phyloP scores from a whole-genome alignment of 2,113 vertebrate genomes.

The Stercorarius parasiticus region DNA sequence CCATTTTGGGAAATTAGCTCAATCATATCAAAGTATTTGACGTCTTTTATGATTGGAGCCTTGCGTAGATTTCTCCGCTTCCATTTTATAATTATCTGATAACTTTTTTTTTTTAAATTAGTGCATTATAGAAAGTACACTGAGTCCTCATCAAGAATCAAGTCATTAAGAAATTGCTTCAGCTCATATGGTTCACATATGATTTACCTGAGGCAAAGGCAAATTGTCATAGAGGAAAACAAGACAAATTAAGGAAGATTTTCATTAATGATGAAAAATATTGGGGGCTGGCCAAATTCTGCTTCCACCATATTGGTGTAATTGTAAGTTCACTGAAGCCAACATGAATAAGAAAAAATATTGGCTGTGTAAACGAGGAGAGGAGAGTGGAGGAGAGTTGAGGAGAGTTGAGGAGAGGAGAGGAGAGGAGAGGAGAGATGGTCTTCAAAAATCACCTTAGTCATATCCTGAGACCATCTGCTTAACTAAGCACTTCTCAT shows the following conservation, averaged over 20 bases:
- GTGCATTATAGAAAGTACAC: slow-evolving; percentile 3
- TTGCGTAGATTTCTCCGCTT: not conserved
- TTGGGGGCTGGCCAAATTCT: not conserved
- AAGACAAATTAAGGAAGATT: slow-evolving; percentile 22
- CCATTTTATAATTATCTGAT: slow-evolving; percentile 42
- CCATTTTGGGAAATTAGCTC: slow-evolving; percentile 8
- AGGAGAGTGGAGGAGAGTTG: not conserved
- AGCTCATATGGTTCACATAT: not conserved
- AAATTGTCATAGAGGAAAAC: slow-evolving; percentile 15
- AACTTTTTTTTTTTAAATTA: not conserved
- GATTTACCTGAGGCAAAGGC: slow-evolving; percentile 18
- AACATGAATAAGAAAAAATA: not conserved
- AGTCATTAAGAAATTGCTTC: slow-evolving; percentile 45
- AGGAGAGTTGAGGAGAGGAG: not conserved
- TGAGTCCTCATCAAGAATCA: slow-evolving; percentile 42
- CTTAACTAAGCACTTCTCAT: not conserved
- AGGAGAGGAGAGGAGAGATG: not conserved
- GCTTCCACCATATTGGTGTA: not conserved
- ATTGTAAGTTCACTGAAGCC: not conserved
- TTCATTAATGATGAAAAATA: slow-evolving; percentile 8
- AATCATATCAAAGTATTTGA: not conserved
- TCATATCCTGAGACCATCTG: not conserved
- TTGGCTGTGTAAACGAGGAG: not conserved
- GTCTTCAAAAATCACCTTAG: not conserved
- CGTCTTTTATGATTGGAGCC: not conserved